Conservation (phyloP, 2,113 vertebrate genomes). For the Nanorana parkeri region DNA sequence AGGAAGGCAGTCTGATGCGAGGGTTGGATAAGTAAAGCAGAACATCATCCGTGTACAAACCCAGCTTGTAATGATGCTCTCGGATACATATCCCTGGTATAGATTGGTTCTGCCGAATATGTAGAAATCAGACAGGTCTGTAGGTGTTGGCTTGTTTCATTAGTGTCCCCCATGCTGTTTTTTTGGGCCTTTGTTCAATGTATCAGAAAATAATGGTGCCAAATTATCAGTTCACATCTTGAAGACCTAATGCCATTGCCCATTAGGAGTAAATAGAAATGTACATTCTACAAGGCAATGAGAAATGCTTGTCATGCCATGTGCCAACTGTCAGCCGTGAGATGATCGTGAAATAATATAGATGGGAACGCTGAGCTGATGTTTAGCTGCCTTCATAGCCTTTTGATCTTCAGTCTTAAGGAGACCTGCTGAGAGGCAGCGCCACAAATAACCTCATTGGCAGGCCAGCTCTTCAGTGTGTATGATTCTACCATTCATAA, state of each 20-base stretch:
- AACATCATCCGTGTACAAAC: too few relatives aligned
- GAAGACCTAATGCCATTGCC: background rate
- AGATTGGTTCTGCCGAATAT: too few relatives aligned
- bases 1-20: too few relatives aligned
- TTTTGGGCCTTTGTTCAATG: background rate
- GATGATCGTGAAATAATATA: slow-evolving; percentile 30
- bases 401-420: slow-evolving; percentile 55
- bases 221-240: slow-evolving; percentile 1
- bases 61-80: too few relatives aligned
- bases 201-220: background rate
- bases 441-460: slow-evolving; percentile 55
- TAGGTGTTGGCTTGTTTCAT: too few relatives aligned
- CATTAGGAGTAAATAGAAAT: slow-evolving; percentile 12
- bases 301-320: slow-evolving; percentile 3
- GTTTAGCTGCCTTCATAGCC: slow-evolving; percentile 15
- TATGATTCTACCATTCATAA: slow-evolving; percentile 55
- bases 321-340: slow-evolving; percentile 10
- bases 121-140: too few relatives aligned
- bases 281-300: background rate
- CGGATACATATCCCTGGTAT: too few relatives aligned
- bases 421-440: slow-evolving; percentile 50
- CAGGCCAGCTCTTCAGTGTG: slow-evolving; percentile 48
- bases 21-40: too few relatives aligned
- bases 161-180: too few relatives aligned
- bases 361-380: slow-evolving; percentile 19